Conservation (phyloP, 1,140 invertebrate genomes). For the Bombus difficillimus region DNA sequence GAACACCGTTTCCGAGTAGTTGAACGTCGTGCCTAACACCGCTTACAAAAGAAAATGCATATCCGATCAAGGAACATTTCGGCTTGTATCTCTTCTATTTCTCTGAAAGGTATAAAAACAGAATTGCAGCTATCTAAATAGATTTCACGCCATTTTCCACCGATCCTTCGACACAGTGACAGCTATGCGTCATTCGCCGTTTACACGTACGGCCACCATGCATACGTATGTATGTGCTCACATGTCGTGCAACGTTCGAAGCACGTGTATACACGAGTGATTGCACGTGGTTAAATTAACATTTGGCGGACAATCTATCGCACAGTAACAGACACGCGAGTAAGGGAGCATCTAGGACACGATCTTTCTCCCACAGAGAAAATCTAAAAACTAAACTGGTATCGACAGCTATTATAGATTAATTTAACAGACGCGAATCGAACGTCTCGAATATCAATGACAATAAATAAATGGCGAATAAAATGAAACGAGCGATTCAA, state of each 20-base stretch:
- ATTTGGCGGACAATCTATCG: constrained; percentile 40
- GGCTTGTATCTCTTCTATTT: too few species aligned
- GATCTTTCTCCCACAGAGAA: constrained; percentile 50
- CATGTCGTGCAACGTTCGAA: constrained; percentile 10
- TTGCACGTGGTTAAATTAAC: constrained; percentile 51
- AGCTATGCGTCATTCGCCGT: constrained; percentile 21
- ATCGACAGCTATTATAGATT: constrained; percentile 8
- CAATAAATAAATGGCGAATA: too few species aligned
- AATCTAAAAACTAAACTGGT: constrained; percentile 48
- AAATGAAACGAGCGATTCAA: too few species aligned
- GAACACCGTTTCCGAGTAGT: too few species aligned
- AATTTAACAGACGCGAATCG: too few species aligned
- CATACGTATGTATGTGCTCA: neutral
- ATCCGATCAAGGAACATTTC: too few species aligned
- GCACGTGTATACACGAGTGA: constrained; percentile 31
- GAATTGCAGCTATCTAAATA: neutral
- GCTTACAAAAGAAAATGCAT: too few species aligned
- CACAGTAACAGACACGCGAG: constrained; percentile 49
- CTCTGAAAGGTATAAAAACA: too few species aligned
- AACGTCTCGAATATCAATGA: too few species aligned
- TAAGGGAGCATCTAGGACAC: constrained; percentile 40
- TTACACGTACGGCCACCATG: neutral
- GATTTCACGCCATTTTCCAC: neutral
- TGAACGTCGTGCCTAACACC: too few species aligned
- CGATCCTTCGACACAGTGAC: neutral